Evolutionary conservation across 2,888 invertebrate genomes (phyloP), one percentile per base, ranked within the genome.

Genomic region (Caenorhabditis sinica): DNA sequence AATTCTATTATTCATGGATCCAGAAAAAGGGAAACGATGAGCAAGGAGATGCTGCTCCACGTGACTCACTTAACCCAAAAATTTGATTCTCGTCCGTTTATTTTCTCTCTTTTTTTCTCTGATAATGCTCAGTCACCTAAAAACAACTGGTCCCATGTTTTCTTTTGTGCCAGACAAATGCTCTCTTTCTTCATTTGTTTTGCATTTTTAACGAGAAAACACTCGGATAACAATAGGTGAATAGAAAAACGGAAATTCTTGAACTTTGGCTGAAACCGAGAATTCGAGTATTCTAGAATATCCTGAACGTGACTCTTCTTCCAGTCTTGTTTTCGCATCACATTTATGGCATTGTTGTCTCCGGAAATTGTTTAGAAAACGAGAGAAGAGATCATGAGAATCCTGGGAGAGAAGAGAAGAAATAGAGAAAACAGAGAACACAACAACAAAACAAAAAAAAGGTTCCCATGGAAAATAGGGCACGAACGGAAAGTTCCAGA

Each of bases 1-100:
- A 60, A 69, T 76, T 76, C 68, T 76, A 69, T 76, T 76, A 69
- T 76, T 76, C 76, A 76, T 68, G 58, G 65, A 63, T 63, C 43
- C 63, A 28, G 60, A 30, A 71, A 40, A 58, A 63, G 51, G 43
- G 63, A 63, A 40, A n/a, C n/a, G 63, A 63, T 23, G 56, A 60
- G 25, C n/a, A 49, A 17, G 11, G 25, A 28, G 25, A 15, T 20
- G n/a, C 25, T 40, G 40, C 40, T 40, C 45, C 76, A 76, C 68
- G 61, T 76, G 68, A 49, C 68, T 36, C 36, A 36, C 13, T 63
- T 23, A 58, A 36, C 25, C 20, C 40, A 65, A 15, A 33, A 58
- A 75, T 40, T 56, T 58, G 43, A 45, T 58, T 45, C 30, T 51
- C 53, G 33, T 33, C 49, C 63, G 51, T 74, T 30, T 36, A 25